Base-by-base conservation (phyloP, 2,113 vertebrate species). In the Cochlearius cochlearius region DNA sequence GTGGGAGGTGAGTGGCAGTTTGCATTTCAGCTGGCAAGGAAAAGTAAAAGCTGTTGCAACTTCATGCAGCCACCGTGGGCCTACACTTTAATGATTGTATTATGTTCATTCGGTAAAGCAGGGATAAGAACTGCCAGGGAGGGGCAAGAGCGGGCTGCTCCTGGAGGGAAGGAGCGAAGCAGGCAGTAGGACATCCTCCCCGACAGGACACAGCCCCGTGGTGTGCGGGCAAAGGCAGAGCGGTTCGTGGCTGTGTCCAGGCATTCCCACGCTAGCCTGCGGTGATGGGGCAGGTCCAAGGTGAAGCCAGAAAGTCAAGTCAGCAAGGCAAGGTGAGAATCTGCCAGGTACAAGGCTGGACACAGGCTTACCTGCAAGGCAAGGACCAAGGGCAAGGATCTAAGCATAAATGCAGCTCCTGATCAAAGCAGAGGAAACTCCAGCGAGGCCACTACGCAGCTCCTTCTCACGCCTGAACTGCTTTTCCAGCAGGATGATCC, bases 1-100 rank as follows among this genome's bases (percentile, higher is more conserved):
- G 88, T 87, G 72, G 88, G 78, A 83, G 78, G 78, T 52, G 88
- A 94, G 36, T 67, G 88, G 83, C 83, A 85, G 74, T 38, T 74
- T 43, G 53, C 59, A 43, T 56, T 82, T 77, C 83, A 73, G 59
- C 53, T 72, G 59, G 82, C 36, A 73, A 68, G 59, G 47, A 78
- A 26, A 77, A 72, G 52, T 36, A 43, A 72, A 77, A n/a, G 16
- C 49, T 49, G 64, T 64, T 67, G 59, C 64, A 85, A 55, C 67
- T 79, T 85, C 15, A 55, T 34, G 74, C 47, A 83, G 83, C 88
- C 77, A 77, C 71, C n/a, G 4, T 20, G 39, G 87, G 92, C 88
- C 83, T 38, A 78, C 77, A 62, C 66, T n/a, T 26, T 21, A 72
- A 60, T 50, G 58, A 67, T 55, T 66, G 4, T 30, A 30, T 38